These are phyloP conservation scores for Drosophila flavopinicola DNA, from an alignment of 2,888 invertebrate species.

Conservation along the genomic window DNA sequence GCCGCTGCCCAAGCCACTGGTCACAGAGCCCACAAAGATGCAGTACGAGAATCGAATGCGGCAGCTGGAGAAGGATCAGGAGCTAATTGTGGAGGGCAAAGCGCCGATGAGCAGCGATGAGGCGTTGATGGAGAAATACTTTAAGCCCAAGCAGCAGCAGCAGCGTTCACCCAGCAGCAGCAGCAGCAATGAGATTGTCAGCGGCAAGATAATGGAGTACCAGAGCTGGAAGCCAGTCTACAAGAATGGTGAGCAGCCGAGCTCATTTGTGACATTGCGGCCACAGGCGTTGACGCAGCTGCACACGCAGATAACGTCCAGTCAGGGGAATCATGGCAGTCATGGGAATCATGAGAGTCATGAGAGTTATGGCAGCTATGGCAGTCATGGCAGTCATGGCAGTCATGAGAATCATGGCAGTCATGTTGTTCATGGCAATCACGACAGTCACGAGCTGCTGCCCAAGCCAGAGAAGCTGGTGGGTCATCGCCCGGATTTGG, in stretches of 20 bases:
- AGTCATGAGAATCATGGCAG: constrained; percentile 42
- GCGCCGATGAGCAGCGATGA: constrained; percentile 65
- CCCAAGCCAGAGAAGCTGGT: constrained; percentile 76
- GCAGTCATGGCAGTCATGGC: constrained; percentile 32
- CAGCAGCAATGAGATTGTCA: constrained; percentile 61
- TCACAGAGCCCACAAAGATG: constrained; percentile 39
- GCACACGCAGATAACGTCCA: constrained; percentile 71
- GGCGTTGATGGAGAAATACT: constrained; percentile 63
- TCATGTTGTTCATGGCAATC: background rate
- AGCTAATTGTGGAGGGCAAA: constrained; percentile 80
- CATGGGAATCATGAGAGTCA: constrained; percentile 38
- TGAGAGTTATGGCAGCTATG: constrained; percentile 15
- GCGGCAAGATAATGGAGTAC: constrained; percentile 77
- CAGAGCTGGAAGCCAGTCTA: constrained; percentile 82
- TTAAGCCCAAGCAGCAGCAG: constrained; percentile 44
- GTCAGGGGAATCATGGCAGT: constrained; percentile 13
- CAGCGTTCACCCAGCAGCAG: no score
- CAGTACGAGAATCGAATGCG: constrained; percentile 68
- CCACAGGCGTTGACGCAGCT: constrained; percentile 73
- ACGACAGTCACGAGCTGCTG: constrained; percentile 54
- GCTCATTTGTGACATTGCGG: constrained; percentile 60
- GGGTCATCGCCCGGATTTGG: constrained; percentile 32
- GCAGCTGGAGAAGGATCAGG: constrained; percentile 81
- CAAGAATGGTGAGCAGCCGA: constrained; percentile 56
- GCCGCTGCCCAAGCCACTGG: constrained; percentile 59